A percentile compares a stretch with the other conserved stretches of the same genome.
phyloP scores from a whole-genome alignment of 1,140 invertebrate species.

The Lerema accius region DNA sequence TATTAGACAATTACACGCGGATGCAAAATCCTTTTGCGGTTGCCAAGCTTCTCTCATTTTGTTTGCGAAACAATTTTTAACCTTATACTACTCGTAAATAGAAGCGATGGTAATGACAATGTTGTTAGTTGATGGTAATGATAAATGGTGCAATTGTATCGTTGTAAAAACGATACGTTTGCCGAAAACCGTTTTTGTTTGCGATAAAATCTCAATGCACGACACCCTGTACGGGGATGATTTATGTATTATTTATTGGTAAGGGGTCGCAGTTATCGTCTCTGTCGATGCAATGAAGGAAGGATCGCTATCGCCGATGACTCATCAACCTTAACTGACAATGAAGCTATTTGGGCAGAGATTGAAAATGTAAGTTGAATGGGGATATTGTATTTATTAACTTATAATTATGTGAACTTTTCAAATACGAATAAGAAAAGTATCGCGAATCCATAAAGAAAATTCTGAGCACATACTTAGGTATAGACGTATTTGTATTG shows the following conservation, averaged over 20 bases:
- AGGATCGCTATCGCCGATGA: constrained; percentile 11
- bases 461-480: too few species aligned
- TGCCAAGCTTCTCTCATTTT: background rate
- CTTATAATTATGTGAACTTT: too few species aligned
- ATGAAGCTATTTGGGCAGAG: background rate
- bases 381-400: too few species aligned
- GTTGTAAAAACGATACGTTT: constrained; percentile 59
- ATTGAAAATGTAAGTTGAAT: background rate
- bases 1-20: constrained; percentile 70
- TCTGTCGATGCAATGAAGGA: constrained; percentile 40
- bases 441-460: too few species aligned
- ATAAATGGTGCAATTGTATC: constrained; percentile 34
- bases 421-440: too few species aligned
- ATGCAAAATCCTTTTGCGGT: constrained; percentile 17
- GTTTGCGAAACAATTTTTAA: constrained; percentile 20
- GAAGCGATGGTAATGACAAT: background rate
- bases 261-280: constrained; percentile 48
- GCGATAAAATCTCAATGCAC: constrained; percentile 66
- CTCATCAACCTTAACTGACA: constrained; percentile 14
- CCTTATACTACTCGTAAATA: constrained; percentile 6
- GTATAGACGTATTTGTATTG: too few species aligned
- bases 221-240: constrained; percentile 52
- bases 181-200: constrained; percentile 57
- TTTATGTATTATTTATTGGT: constrained; percentile 66
- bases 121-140: constrained; percentile 15